A percentile compares a stretch with the other conserved stretches of the same genome.
Evolutionary conservation across 2,797 vertebrate species (phyloP).

Genomic region (Chaenodraco wilsoni): DNA sequence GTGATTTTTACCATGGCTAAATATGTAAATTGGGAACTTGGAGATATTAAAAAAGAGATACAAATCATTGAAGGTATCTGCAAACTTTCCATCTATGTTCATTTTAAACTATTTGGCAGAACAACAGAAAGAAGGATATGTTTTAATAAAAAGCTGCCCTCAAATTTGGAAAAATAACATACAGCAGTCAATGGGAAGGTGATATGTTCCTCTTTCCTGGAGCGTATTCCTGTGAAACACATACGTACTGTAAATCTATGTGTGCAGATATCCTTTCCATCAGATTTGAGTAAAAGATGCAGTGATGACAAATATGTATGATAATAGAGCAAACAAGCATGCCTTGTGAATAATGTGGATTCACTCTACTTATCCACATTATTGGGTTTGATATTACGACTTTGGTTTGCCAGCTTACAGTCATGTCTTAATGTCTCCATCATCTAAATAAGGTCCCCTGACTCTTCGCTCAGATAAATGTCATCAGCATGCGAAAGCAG

Average conservation of each 20-base stretch:
- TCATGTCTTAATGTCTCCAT: slow-evolving; percentile 69
- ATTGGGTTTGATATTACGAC: slow-evolving; percentile 55
- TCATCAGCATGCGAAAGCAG: slow-evolving; percentile 69
- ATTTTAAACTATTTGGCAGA: slow-evolving; percentile 14
- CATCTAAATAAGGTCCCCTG: slow-evolving; percentile 69
- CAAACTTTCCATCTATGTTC: slow-evolving; percentile 11
- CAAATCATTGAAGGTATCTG: slow-evolving; percentile 31
- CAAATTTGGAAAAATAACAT: not conserved
- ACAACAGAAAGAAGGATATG: not conserved
- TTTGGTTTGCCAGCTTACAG: slow-evolving; percentile 55
- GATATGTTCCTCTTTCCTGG: slow-evolving; percentile 20
- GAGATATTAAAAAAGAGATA: not conserved
- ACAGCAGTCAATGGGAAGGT: not conserved
- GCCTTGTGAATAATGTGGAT: slow-evolving; percentile 26
- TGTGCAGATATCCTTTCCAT: too few species aligned
- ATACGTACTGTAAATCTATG: too few species aligned
- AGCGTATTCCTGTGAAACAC: not conserved
- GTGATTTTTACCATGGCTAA: too few species aligned
- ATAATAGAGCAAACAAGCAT: slow-evolving; percentile 45
- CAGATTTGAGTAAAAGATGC: slow-evolving; percentile 14
- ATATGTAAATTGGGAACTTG: not conserved
- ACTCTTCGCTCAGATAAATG: slow-evolving; percentile 65
- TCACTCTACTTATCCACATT: slow-evolving; percentile 41
- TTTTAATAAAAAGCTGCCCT: slow-evolving; percentile 6
- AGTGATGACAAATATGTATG: slow-evolving; percentile 37